Evolutionary conservation across 2,888 invertebrate species (phyloP).

Genomic region (Elegia similella): DNA sequence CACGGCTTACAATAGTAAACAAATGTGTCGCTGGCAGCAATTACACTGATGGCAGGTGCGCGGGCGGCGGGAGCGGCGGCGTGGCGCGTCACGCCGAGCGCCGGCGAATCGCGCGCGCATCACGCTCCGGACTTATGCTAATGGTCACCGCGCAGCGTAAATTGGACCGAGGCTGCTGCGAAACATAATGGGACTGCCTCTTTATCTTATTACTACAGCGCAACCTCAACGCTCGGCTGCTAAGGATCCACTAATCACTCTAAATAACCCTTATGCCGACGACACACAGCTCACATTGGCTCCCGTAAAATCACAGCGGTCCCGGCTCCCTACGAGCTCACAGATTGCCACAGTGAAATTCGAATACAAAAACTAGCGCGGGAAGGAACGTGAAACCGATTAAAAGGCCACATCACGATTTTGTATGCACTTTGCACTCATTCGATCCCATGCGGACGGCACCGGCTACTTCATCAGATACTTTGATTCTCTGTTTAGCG

Average conservation of each 20-base stretch:
- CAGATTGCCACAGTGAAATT: slow-evolving; percentile 75
- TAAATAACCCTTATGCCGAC: slow-evolving; percentile 51
- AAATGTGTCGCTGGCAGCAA: slow-evolving; percentile 76
- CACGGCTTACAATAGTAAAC: slow-evolving; percentile 79
- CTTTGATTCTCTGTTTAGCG: slow-evolving; percentile 65
- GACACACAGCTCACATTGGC: slow-evolving; percentile 53
- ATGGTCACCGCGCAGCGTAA: slow-evolving; percentile 75
- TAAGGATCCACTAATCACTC: slow-evolving; percentile 32
- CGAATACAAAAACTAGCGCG: slow-evolving; percentile 78
- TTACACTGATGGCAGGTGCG: slow-evolving; percentile 51
- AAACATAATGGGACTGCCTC: slow-evolving; percentile 75
- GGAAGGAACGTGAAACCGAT: slow-evolving; percentile 79
- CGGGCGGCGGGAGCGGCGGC: slow-evolving; percentile 34
- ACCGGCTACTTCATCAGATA: slow-evolving; percentile 56
- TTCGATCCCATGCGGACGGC: slow-evolving; percentile 63
- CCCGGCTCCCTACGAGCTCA: slow-evolving; percentile 54
- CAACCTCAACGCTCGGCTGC: slow-evolving; percentile 43
- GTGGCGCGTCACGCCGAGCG: slow-evolving; percentile 55
- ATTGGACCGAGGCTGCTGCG: slow-evolving; percentile 74
- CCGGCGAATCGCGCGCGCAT: slow-evolving; percentile 69
- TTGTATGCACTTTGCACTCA: slow-evolving; percentile 81
- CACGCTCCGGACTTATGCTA: slow-evolving; percentile 79
- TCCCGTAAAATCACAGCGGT: slow-evolving; percentile 33
- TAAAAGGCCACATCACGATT: slow-evolving; percentile 81
- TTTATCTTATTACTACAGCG: slow-evolving; percentile 75